Conservation (phyloP, 2,888 invertebrate species). For the Nematopogon swammerdamellus region DNA sequence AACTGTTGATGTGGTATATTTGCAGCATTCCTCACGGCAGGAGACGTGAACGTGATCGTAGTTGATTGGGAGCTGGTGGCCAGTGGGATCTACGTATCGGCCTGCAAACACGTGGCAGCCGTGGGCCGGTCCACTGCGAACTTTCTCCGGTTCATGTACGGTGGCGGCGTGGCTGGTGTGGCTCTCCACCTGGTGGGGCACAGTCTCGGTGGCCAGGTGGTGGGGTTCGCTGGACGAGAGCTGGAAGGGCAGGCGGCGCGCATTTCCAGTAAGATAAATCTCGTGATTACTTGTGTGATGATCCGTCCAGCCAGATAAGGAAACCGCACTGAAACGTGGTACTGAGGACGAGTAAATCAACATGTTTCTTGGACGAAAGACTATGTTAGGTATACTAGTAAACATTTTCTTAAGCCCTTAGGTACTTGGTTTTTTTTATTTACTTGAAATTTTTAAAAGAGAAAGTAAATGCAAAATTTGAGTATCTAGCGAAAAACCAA, state of each 20-base stretch:
- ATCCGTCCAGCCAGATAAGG: too few species aligned
- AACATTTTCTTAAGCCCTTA: too few species aligned
- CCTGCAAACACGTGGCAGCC: constrained; percentile 19
- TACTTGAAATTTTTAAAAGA: too few species aligned
- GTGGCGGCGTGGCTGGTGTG: constrained; percentile 2
- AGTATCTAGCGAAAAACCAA: too few species aligned
- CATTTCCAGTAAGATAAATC: constrained; percentile 9
- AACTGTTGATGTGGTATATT: too few species aligned
- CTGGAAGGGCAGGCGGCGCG: constrained; percentile 7
- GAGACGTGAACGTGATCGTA: constrained; percentile 32
- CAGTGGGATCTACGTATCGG: constrained; percentile 7
- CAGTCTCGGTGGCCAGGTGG: constrained; percentile 10
- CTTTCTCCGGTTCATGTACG: constrained; percentile 8
- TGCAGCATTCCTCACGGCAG: constrained; percentile 26
- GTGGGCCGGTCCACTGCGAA: constrained; percentile 12
- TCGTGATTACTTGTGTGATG: background rate
- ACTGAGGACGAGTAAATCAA: too few species aligned
- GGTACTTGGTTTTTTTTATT: too few species aligned
- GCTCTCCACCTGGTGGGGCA: constrained; percentile 10
- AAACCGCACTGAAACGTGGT: too few species aligned
- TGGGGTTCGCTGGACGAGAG: constrained; percentile 6
- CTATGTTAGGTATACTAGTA: too few species aligned
- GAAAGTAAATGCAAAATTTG: too few species aligned
- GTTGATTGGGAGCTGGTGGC: constrained; percentile 36
- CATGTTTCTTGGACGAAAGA: too few species aligned